A percentile compares a stretch with the other conserved stretches of the same genome.
Conservation (phyloP, 2,888 invertebrate genomes). For the Mellilla xanthometata region DNA sequence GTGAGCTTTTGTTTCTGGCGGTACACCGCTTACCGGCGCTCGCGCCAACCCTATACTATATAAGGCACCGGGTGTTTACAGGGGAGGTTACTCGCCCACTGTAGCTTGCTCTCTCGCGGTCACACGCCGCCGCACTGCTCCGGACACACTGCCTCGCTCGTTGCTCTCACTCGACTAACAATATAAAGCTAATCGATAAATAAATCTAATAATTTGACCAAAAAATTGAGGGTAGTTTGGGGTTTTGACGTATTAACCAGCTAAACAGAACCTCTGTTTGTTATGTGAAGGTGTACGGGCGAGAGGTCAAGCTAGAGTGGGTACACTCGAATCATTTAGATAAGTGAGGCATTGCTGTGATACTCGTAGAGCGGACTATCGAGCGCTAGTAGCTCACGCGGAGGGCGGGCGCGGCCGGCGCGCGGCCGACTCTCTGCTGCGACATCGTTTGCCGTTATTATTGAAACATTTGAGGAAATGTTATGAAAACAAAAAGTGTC, state of each 20-base stretch:
- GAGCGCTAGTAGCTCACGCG: conserved; percentile 45
- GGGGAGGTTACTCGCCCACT: conserved; percentile 49
- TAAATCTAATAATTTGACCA: neutral
- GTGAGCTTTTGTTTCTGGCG: conserved; percentile 5
- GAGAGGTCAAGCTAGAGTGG: conserved; percentile 33
- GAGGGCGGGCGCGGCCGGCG: conserved; percentile 29
- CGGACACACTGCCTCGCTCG: too few relatives aligned
- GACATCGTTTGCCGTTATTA: too few relatives aligned
- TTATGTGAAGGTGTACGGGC: neutral
- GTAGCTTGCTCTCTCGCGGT: conserved; percentile 23
- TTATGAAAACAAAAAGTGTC: too few relatives aligned
- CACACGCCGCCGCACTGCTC: too few relatives aligned
- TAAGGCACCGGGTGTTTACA: conserved; percentile 72
- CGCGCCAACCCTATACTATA: conserved; percentile 28
- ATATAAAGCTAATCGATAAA: too few relatives aligned
- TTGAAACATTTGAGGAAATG: neutral
- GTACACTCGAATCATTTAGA: conserved; percentile 61
- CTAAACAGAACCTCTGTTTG: neutral
- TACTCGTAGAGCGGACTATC: conserved; percentile 60
- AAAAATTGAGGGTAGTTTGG: conserved; percentile 1
- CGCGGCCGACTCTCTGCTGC: too few relatives aligned
- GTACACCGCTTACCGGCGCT: conserved; percentile 8
- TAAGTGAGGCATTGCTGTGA: conserved; percentile 72
- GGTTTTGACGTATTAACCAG: neutral
- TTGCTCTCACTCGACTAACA: too few relatives aligned